phyloP scores from a whole-genome alignment of 2,888 invertebrate genomes.

The Agrotis puta region DNA sequence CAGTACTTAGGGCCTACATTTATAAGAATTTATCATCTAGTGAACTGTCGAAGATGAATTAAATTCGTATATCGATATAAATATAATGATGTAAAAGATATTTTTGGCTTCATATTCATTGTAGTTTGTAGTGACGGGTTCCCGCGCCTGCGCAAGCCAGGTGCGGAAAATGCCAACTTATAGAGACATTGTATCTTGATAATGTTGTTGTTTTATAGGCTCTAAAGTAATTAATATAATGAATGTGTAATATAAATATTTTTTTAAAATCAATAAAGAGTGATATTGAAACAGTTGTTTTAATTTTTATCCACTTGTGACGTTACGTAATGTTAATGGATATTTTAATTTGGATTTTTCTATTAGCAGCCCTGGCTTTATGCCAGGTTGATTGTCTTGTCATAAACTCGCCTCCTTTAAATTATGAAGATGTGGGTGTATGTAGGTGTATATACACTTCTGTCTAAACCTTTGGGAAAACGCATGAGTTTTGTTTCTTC shows the following conservation, averaged over 20 bases:
- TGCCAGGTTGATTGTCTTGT: not conserved
- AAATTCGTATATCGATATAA: slow-evolving; percentile 79
- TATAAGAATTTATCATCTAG: slow-evolving; percentile 76
- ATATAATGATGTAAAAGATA: slow-evolving; percentile 82
- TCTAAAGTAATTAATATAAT: slow-evolving; percentile 84
- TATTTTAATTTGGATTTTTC: not conserved
- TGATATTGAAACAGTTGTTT: slow-evolving; percentile 83
- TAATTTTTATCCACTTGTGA: slow-evolving; percentile 61
- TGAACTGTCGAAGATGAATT: slow-evolving; percentile 75
- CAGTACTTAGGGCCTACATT: slow-evolving; percentile 87
- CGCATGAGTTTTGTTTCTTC: slow-evolving; percentile 6
- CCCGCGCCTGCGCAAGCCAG: slow-evolving; percentile 62
- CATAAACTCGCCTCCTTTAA: not conserved
- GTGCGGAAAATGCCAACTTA: slow-evolving; percentile 72
- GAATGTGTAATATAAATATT: slow-evolving; percentile 90
- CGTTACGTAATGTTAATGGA: not conserved
- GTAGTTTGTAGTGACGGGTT: slow-evolving; percentile 70
- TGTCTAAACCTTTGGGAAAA: not conserved
- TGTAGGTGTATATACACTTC: too few species aligned
- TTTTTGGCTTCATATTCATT: slow-evolving; percentile 85
- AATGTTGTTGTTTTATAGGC: slow-evolving; percentile 87
- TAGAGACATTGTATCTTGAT: slow-evolving; percentile 77
- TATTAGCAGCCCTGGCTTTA: not conserved
- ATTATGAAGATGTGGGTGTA: too few species aligned
- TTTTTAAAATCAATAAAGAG: slow-evolving; percentile 91